These are phyloP conservation scores for Drosophila anomalata DNA, from an alignment of 2,888 invertebrate species.

Conservation along the genomic window DNA sequence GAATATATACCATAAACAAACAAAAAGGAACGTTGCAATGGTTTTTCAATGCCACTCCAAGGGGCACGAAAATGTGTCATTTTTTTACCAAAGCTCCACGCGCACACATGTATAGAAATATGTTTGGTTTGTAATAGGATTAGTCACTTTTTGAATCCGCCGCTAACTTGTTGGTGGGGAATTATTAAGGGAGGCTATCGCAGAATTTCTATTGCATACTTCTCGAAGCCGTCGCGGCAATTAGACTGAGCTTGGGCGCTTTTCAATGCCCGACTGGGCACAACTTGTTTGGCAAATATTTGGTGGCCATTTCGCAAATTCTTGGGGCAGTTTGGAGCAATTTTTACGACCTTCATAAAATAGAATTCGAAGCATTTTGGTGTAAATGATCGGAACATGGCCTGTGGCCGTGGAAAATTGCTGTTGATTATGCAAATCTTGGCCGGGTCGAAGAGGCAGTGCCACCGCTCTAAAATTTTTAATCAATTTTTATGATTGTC, in stretches of 20 bases:
- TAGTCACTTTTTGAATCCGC: conserved; percentile 26
- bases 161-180: conserved; percentile 43
- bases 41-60: conserved; percentile 56
- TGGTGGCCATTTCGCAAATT: background rate
- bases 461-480: conserved; percentile 52
- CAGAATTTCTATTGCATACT: conserved; percentile 30
- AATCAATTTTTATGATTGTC: conserved; percentile 61
- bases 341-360: conserved; percentile 18
- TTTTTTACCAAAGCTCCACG: conserved; percentile 4
- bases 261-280: conserved; percentile 5
- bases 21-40: conserved; percentile 58
- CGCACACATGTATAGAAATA: background rate
- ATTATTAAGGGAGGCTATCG: conserved; percentile 2
- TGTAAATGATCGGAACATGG: conserved; percentile 26
- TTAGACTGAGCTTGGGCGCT: conserved; percentile 5
- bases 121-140: conserved; percentile 31
- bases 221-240: conserved; percentile 7
- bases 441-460: background rate
- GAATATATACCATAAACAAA: conserved; percentile 44
- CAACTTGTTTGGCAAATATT: background rate
- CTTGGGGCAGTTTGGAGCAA: conserved; percentile 12
- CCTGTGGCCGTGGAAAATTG: conserved; percentile 19
- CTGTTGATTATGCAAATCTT: conserved; percentile 40
- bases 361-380: conserved; percentile 20
- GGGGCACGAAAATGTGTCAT: conserved; percentile 41